These are phyloP conservation scores for Trichogramma dendrolimi DNA, from an alignment of 2,888 invertebrate species.

Conservation along the genomic window DNA sequence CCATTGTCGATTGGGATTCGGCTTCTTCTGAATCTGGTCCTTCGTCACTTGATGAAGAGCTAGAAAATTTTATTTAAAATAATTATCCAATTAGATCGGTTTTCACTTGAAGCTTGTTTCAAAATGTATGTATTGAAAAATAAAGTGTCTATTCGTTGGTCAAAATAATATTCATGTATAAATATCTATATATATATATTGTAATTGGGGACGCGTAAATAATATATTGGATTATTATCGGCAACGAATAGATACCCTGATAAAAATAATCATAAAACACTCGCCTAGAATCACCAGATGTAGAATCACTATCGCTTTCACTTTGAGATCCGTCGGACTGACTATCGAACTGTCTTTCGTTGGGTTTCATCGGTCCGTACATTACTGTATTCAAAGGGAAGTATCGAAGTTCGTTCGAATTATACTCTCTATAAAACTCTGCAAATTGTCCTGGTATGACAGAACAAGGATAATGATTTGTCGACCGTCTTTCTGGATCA, in stretches of 20 bases:
- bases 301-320: slow-evolving; percentile 50
- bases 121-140: too few species aligned
- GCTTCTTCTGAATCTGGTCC: slow-evolving; percentile 50
- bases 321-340: slow-evolving; percentile 58
- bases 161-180: too few species aligned
- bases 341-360: slow-evolving; percentile 53
- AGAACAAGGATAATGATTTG: slow-evolving; percentile 82
- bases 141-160: too few species aligned
- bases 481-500: slow-evolving; percentile 56
- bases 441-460: slow-evolving; percentile 96
- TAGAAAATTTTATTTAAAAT: slow-evolving; percentile 25
- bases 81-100: too few species aligned
- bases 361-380: slow-evolving; percentile 59
- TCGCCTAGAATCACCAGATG: slow-evolving; percentile 55
- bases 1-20: slow-evolving; percentile 49
- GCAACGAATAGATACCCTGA: neutral
- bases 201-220: too few species aligned
- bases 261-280: slow-evolving; percentile 12
- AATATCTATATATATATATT: too few species aligned
- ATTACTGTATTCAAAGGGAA: slow-evolving; percentile 89
- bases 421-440: slow-evolving; percentile 73
- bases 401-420: slow-evolving; percentile 74
- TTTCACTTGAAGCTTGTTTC: too few species aligned
- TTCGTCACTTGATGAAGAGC: slow-evolving; percentile 52
- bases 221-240: too few species aligned